These are phyloP conservation scores for Coranthus polyacanthus DNA, from an alignment of 2,797 vertebrate species.

Conservation along the genomic window DNA sequence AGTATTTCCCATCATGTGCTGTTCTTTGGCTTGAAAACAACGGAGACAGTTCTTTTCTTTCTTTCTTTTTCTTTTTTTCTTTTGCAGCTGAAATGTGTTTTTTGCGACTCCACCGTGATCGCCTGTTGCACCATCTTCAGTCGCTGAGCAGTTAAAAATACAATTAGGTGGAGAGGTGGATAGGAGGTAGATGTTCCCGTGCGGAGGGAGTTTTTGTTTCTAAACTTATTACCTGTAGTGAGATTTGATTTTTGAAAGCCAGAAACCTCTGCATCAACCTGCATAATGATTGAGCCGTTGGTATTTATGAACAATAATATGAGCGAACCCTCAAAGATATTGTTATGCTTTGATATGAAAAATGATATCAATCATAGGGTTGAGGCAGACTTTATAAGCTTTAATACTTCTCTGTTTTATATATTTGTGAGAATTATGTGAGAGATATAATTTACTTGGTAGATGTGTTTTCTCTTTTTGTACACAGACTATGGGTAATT, in stretches of 20 bases:
- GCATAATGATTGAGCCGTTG: constrained; percentile 12
- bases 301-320: constrained; percentile 29
- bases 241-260: constrained; percentile 38
- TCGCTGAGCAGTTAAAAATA: constrained; percentile 29
- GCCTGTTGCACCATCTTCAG: constrained; percentile 3
- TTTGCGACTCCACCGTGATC: constrained; percentile 32
- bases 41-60: constrained; percentile 10
- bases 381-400: constrained; percentile 14
- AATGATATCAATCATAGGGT: not conserved
- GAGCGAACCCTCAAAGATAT: constrained; percentile 14
- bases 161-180: constrained; percentile 6
- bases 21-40: constrained; percentile 18
- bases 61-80: constrained; percentile 25
- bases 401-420: constrained; percentile 10
- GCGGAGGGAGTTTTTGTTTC: constrained; percentile 30
- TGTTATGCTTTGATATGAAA: not conserved
- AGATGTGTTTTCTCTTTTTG: constrained; percentile 33
- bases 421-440: constrained; percentile 16
- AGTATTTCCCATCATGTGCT: constrained; percentile 39
- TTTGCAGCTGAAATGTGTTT: constrained; percentile 14
- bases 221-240: constrained; percentile 27
- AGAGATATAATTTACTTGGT: constrained; percentile 27
- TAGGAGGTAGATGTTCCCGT: constrained; percentile 11
- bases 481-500: constrained; percentile 34
- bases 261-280: constrained; percentile 12